Evolutionary conservation across 2,797 vertebrate species (phyloP), one percentile per base, ranked within the genome.

Genomic region (Sebastes diaconus): DNA sequence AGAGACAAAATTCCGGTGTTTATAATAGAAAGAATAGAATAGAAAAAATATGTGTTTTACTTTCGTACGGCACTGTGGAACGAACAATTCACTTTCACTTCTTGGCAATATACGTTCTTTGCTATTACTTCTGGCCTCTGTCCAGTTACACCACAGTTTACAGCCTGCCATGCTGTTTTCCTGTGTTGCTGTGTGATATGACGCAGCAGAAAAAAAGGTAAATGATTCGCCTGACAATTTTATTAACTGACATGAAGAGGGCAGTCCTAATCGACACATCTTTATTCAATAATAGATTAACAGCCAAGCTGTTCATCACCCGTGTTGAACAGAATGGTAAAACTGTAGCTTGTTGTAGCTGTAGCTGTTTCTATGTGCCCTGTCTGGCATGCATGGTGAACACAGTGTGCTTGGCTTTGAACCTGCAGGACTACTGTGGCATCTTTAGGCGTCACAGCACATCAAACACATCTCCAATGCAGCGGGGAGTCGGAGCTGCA

Each of bases 391-490:
- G 79, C 70, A 32, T 3, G 65, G 32, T 75, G 55, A 65, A 70
- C 63, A 77, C 83, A 46, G 80, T 8, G 80, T 8, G 22, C 75
- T 69, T 11, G 60, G 61, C 76, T 88, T 76, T 79, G 80, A 87
- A 92, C 84, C 77, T 81, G 84, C 74, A 39, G 74, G 74, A 87
- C 82, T 29, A 67, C 20, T 67, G 80, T 46, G 69, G 79, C 80
- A 65, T 81, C 81, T 80, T 83, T 60, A 68, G 80, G 82, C 75
- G 54, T 83, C 89, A 82, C 86, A 80, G 88, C 77, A 72, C 67
- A 68, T 74, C 70, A 68, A 80, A 88, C 77, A 72, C 67, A 68
- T 74, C 70, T 70, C 24, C 13, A 16, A 70, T 55, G 72, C 68
- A 68, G 60, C 2, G 24, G 75, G 80, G 87, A 88, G 79, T 65